Evolutionary conservation across 2,888 invertebrate genomes (phyloP).

Genomic region (Thalpophila matura): DNA sequence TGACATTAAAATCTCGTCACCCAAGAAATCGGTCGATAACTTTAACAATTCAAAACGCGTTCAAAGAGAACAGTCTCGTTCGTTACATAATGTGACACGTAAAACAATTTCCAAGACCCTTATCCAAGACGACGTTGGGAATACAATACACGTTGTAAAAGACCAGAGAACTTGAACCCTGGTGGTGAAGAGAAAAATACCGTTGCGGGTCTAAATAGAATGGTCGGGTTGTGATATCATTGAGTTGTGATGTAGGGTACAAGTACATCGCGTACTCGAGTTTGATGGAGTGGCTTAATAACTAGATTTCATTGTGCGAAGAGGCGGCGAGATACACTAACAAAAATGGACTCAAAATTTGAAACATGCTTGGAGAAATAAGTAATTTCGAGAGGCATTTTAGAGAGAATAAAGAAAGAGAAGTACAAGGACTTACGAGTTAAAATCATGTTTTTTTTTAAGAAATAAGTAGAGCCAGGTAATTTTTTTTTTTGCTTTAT

Average conservation of each 20-base stretch:
- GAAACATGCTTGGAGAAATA: background rate
- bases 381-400: background rate
- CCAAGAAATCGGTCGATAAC: conserved; percentile 54
- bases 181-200: conserved; percentile 20
- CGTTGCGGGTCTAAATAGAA: conserved; percentile 35
- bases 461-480: too few species aligned
- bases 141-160: conserved; percentile 73
- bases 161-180: conserved; percentile 57
- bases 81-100: conserved; percentile 83
- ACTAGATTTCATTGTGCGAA: conserved; percentile 51
- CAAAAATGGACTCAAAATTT: conserved; percentile 17
- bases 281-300: conserved; percentile 63
- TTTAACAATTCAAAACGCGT: conserved; percentile 76
- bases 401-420: background rate
- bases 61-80: conserved; percentile 72
- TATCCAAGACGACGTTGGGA: conserved; percentile 74
- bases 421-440: too few species aligned
- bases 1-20: conserved; percentile 56
- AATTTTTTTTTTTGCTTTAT: too few species aligned
- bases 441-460: too few species aligned
- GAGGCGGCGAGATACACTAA: background rate
- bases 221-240: conserved; percentile 57
- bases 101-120: conserved; percentile 83
- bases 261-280: conserved; percentile 52
- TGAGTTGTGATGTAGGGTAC: conserved; percentile 61